Evolutionary conservation across 92 coral and sea anemone genomes (phyloP), one percentile per base, ranked within the genome.

Genomic region (Porites rus): DNA sequence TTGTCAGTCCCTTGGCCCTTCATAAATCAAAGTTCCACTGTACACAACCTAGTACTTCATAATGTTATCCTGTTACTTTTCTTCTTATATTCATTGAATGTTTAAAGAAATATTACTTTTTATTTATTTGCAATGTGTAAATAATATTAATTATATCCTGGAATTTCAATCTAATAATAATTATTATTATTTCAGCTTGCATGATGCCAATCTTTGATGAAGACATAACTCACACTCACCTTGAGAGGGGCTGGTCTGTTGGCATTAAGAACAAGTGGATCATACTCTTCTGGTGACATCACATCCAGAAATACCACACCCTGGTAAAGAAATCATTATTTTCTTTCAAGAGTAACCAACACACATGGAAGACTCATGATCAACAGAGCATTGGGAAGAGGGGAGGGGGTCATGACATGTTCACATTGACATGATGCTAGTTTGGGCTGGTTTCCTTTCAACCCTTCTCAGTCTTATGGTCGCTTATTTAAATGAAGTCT

Each of bases 291-390:
- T 3, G 97, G 96, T 22, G 99, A 97, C 74, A 91, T 95, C 62
- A 97, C 97, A 90, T 97, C 99, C 56, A 97, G 97, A 24, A 97
- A 97, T 2, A 97, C 99, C 18, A 93, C 96, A 78, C 99, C 99
- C 99, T 97, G 69, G 59, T 9, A 17, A 17, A 19, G 50, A 18
- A 66, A 38, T 38, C 46, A 38, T 38, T 38, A 38, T 38, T 38
- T 38, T 4, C 46, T 38, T 38, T 38, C 69, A 62, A 77, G 10
- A 12, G 51, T 12, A 54, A 56, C 11, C 7, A 56, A 56, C 61
- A 56, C 14, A 56, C 11, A 8, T 56, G 13, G 46, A 56, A 56
- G 61, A 10, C 4, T 14, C 61, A 56, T 56, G 13, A 56, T 56
- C 61, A 56, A 56, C 11, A 56, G 61, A 14, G 46, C 46, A 38